Conservation (phyloP, 2,797 vertebrate species). For the Neopelma chrysocephalum region DNA sequence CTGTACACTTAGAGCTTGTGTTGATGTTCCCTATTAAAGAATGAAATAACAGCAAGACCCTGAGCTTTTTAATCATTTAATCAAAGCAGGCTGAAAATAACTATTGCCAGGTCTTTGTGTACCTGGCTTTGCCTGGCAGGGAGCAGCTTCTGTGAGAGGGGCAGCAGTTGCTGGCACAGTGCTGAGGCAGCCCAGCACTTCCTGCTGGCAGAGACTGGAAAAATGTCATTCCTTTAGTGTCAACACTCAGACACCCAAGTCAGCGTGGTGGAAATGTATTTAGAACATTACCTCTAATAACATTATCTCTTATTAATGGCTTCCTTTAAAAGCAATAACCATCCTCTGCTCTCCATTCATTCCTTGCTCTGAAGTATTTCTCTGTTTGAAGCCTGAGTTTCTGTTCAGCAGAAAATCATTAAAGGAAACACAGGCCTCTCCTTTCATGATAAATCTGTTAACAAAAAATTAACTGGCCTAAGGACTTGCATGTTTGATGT, state of each 20-base stretch:
- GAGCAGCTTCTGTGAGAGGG: neutral
- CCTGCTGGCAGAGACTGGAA: neutral
- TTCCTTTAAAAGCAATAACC: conserved; percentile 24
- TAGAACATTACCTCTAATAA: neutral
- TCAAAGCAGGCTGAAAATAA: neutral
- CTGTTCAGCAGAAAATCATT: neutral
- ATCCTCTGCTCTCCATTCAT: neutral
- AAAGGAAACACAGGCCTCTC: neutral
- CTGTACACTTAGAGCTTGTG: neutral
- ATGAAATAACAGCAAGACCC: neutral
- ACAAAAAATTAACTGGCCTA: conserved; percentile 11
- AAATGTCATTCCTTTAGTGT: neutral
- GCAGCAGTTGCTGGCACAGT: neutral
- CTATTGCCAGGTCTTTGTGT: neutral
- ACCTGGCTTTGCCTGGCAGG: neutral
- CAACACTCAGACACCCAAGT: neutral
- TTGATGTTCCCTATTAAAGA: neutral
- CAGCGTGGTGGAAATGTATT: neutral
- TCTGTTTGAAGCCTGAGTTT: neutral
- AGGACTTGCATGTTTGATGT: neutral
- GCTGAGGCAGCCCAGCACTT: neutral
- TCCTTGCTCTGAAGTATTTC: neutral
- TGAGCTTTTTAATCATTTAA: neutral
- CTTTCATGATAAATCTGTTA: neutral
- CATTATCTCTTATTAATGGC: neutral